A percentile compares a stretch with the other conserved stretches of the same genome.
These are phyloP conservation scores for Pyrocoelia pectoralis DNA, from an alignment of 2,888 invertebrate genomes.

Conservation along the genomic window DNA sequence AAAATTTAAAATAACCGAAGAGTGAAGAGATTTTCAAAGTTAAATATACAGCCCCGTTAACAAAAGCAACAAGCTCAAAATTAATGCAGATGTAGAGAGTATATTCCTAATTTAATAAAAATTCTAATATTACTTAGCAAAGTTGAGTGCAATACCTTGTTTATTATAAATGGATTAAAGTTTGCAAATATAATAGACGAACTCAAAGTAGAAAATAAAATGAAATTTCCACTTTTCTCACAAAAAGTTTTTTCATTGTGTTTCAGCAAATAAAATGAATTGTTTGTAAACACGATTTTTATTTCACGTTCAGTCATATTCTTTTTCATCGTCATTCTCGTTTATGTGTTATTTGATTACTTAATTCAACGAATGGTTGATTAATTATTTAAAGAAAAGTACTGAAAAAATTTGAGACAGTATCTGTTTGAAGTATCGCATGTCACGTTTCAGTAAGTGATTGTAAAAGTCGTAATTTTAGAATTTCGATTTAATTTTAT, in stretches of 20 bases:
- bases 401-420: no score
- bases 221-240: conserved; percentile 41
- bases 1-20: not conserved
- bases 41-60: not conserved
- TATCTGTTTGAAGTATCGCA: no score
- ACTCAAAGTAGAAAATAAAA: conserved; percentile 43
- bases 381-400: no score
- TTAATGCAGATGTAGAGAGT: conserved; percentile 32
- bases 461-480: no score
- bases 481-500: no score
- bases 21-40: conserved; percentile 1
- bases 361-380: no score
- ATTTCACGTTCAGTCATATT: not conserved
- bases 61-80: conserved; percentile 30
- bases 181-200: conserved; percentile 49
- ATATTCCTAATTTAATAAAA: conserved; percentile 49
- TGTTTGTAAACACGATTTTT: not conserved
- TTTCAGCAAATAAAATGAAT: conserved; percentile 17
- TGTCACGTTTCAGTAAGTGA: no score
- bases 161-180: conserved; percentile 51
- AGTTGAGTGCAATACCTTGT: conserved; percentile 48
- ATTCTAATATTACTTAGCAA: conserved; percentile 51
- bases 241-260: conserved; percentile 29
- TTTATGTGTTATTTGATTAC: no score
- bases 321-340: no score